Evolutionary conservation across 1,140 invertebrate species (phyloP).

Genomic region (Teleopsis dalmanni): DNA sequence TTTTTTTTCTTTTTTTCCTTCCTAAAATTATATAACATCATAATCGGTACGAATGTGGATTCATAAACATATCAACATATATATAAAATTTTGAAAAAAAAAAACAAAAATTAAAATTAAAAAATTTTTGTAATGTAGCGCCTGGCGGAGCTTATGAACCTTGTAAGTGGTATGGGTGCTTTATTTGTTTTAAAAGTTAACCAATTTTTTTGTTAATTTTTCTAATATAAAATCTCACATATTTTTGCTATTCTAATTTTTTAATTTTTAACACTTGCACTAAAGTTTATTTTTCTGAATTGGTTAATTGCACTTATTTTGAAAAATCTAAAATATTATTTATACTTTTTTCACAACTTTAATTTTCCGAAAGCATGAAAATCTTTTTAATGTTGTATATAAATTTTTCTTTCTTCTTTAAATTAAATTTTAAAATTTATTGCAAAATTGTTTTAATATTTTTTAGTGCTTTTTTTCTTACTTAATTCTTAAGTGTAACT

Average conservation of each 20-base stretch:
- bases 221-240: background rate
- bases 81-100: slow-evolving; percentile 5
- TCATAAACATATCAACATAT: slow-evolving; percentile 8
- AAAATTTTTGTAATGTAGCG: slow-evolving; percentile 26
- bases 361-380: no score
- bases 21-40: background rate
- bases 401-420: no score
- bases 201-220: background rate
- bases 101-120: slow-evolving; percentile 5
- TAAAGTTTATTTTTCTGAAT: no score
- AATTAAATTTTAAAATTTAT: no score
- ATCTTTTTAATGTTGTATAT: no score
- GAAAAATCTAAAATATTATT: no score
- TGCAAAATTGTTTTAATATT: no score
- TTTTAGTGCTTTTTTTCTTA: no score
- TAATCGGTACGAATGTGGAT: slow-evolving; percentile 3
- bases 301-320: no score
- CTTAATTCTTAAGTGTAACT: no score
- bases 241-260: slow-evolving; percentile 4
- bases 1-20: slow-evolving; percentile 8
- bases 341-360: no score
- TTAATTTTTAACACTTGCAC: slow-evolving; percentile 2
- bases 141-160: slow-evolving; percentile 39
- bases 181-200: slow-evolving; percentile 24
- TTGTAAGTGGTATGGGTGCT: slow-evolving; percentile 46